A percentile compares a stretch with the other conserved stretches of the same genome.
These are phyloP conservation scores for Chrysolina oricalcia DNA, from an alignment of 2,888 invertebrate genomes.

Conservation along the genomic window DNA sequence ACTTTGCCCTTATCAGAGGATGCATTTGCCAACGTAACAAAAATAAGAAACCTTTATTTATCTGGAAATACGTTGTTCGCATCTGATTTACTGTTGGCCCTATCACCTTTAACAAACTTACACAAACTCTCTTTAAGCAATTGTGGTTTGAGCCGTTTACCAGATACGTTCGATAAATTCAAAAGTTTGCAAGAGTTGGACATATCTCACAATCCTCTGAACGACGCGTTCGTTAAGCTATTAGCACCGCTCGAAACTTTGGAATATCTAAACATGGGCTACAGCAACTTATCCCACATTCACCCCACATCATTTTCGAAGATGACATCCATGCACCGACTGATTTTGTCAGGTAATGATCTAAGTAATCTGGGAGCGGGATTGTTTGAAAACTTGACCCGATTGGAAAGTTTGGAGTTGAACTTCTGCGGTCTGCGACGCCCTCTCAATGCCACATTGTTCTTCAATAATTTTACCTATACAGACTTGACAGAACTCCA, in stretches of 20 bases:
- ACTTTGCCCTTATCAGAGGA: constrained; percentile 80
- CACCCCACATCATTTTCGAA: constrained; percentile 80
- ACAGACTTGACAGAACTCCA: constrained; percentile 80
- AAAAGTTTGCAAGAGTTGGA: constrained; percentile 80
- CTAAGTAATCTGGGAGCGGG: constrained; percentile 79
- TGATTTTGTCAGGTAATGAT: constrained; percentile 81
- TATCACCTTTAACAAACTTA: constrained; percentile 78
- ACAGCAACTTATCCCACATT: constrained; percentile 79
- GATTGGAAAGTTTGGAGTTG: constrained; percentile 79
- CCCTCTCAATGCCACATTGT: constrained; percentile 78
- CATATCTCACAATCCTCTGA: constrained; percentile 81
- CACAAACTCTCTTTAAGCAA: constrained; percentile 80
- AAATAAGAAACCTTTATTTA: constrained; percentile 78
- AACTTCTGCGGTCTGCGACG: constrained; percentile 80
- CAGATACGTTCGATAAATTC: constrained; percentile 80
- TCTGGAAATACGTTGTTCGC: constrained; percentile 82
- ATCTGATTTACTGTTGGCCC: constrained; percentile 78
- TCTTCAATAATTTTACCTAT: constrained; percentile 79
- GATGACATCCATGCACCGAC: constrained; percentile 79
- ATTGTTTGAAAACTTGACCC: constrained; percentile 79
- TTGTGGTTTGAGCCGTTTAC: constrained; percentile 78
- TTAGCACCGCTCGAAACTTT: constrained; percentile 79
- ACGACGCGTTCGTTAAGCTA: constrained; percentile 79
- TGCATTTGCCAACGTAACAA: constrained; percentile 80
- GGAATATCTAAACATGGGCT: constrained; percentile 83